Conservation (phyloP, 2,797 vertebrate species). For the Galagoides demidoff region DNA sequence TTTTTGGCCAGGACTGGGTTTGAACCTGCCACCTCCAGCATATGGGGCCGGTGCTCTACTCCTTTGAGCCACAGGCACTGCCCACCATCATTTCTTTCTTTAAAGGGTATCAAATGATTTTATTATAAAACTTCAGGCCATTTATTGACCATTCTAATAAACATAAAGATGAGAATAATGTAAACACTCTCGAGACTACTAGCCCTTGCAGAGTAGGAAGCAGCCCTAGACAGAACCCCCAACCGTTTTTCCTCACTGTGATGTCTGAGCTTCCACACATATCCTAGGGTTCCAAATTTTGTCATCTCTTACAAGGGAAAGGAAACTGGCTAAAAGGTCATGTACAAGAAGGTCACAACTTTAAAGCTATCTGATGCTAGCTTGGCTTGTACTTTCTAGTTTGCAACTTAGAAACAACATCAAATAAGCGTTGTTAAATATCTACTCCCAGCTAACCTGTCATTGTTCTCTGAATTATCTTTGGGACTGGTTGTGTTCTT, state of each 20-base stretch:
- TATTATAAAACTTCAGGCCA: constrained; percentile 59
- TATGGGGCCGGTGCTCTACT: no score
- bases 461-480: neutral
- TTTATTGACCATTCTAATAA: constrained; percentile 39
- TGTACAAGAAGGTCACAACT: neutral
- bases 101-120: constrained; percentile 8
- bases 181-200: neutral
- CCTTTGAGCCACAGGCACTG: no score
- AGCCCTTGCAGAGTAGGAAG: neutral
- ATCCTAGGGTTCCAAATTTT: neutral
- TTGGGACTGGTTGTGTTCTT: neutral
- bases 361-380: neutral
- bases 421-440: neutral
- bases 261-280: neutral
- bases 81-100: no score
- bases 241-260: no score
- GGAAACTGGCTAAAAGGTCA: neutral
- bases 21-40: no score
- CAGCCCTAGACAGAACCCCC: neutral
- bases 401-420: neutral
- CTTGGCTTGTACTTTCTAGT: neutral
- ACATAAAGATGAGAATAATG: neutral
- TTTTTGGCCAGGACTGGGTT: no score
- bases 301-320: neutral
- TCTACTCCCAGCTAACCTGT: neutral